phyloP scores from a whole-genome alignment of 2,113 vertebrate genomes.

The Synodontis membranacea region DNA sequence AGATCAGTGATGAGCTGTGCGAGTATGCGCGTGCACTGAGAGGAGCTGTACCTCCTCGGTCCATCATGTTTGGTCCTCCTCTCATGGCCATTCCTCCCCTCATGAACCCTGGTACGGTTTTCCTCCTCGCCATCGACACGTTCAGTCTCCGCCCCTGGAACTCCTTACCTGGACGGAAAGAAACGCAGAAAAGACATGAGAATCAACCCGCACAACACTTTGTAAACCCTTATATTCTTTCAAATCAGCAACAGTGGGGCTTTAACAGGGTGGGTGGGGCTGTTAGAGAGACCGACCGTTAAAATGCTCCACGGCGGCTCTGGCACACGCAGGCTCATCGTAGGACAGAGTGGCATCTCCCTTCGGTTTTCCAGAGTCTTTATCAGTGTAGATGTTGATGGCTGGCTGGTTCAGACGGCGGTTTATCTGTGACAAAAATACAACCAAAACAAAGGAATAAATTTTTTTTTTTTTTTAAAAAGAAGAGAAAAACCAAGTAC shows the following conservation, averaged over 20 bases:
- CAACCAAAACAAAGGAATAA: no score
- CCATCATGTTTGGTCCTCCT: slow-evolving; percentile 79
- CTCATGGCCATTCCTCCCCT: slow-evolving; percentile 77
- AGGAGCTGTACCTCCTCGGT: slow-evolving; percentile 74
- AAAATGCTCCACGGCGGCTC: slow-evolving; percentile 91
- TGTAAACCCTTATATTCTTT: no score
- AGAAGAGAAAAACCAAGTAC: no score
- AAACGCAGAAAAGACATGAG: no score
- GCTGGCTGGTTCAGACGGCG: slow-evolving; percentile 91
- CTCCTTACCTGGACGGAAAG: slow-evolving; percentile 76
- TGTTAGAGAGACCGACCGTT: slow-evolving; percentile 83
- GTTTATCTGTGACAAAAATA: slow-evolving; percentile 86
- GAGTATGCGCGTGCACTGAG: background rate
- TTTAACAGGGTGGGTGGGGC: no score
- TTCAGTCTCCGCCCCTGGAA: slow-evolving; percentile 84
- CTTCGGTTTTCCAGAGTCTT: slow-evolving; percentile 92
- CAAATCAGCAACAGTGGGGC: no score
- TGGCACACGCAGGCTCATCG: slow-evolving; percentile 87
- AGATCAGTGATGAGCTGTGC: background rate
- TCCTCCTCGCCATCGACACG: slow-evolving; percentile 80
- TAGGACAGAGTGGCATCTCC: slow-evolving; percentile 94
- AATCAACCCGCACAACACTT: background rate
- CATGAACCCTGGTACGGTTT: slow-evolving; percentile 80
- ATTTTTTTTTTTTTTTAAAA: no score
- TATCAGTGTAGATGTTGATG: slow-evolving; percentile 95